phyloP scores from a whole-genome alignment of 2,797 vertebrate species.

The Lophura swinhoii region DNA sequence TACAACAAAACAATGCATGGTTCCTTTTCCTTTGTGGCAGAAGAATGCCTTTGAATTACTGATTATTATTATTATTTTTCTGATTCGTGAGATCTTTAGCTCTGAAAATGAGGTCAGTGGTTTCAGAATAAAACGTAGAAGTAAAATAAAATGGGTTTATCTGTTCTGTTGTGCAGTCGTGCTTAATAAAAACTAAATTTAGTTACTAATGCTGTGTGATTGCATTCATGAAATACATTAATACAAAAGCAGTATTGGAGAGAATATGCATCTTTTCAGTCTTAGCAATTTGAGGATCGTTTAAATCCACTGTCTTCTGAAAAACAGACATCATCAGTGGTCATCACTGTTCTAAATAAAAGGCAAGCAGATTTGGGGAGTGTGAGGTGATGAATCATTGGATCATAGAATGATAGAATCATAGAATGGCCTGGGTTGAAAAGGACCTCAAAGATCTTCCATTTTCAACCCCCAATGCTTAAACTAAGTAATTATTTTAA shows the following conservation, averaged over 20 bases:
- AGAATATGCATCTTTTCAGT: neutral
- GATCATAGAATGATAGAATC: too few species aligned
- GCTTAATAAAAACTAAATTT: constrained; percentile 29
- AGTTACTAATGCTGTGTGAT: constrained; percentile 12
- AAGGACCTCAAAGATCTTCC: too few species aligned
- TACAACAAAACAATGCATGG: neutral
- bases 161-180: neutral
- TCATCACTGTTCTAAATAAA: neutral
- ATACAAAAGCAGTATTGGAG: neutral
- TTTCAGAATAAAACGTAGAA: constrained; percentile 48
- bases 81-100: neutral
- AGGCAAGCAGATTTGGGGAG: neutral
- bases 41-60: constrained; percentile 3
- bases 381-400: neutral
- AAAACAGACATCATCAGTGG: neutral
- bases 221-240: neutral
- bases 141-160: constrained; percentile 6
- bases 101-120: constrained; percentile 7
- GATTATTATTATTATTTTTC: neutral
- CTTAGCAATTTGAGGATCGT: neutral
- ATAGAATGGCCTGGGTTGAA: too few species aligned
- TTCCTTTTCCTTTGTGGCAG: neutral
- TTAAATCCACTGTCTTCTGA: neutral
- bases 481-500: neutral
- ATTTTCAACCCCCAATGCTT: too few species aligned